Base-by-base conservation (phyloP, 1,140 invertebrate species). In the Meloidogyne exigua region DNA sequence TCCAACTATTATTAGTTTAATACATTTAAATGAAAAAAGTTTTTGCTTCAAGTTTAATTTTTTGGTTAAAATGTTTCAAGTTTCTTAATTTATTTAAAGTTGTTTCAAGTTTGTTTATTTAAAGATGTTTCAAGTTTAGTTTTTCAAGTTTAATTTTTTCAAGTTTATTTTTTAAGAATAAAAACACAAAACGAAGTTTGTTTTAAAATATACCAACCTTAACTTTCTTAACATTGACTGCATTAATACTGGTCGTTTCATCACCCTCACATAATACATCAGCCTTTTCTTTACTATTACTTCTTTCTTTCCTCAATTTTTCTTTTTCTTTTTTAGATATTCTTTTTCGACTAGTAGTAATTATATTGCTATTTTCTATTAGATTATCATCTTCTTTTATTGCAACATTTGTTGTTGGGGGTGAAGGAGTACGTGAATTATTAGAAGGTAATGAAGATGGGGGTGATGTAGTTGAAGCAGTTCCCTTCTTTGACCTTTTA, bases 351-450 rank as follows among this genome's bases (percentile, higher is more conserved):
- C 9, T 39, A 39, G 3, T 39, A 39, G 4, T 39, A 7, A 0
- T 57, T 9, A 5, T 57, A n/a, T 57, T 57, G 21, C 21, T 57
- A 57, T n/a, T 32, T 36, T 71, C 69, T 18, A 42, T 49, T 26
- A 13, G 39, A 23, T 23, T 13, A 69, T 49, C 13, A 28, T 49
- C 39, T n/a, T 49, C 28, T 23, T 63, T 23, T 63, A 25, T 23
- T 62, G n/a, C 36, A 21, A 62, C 10, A 25, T 32, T 26, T 73
- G 12, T 44, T 71, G 69, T 44, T 18, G 72, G 57, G 1, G 72
- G 72, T 23, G 72, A 73, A 28, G 72, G 72, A 12, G 44, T 73
- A 39, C 72, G 72, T 5, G 72, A 73, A 28, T 42, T 23, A 62
- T 57, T 57, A n/a, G 49, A 57, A 57, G 49, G 49, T 57, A 57